Base-by-base conservation (phyloP, 2,797 vertebrate genomes). In the Melanotaenia boesemani region DNA sequence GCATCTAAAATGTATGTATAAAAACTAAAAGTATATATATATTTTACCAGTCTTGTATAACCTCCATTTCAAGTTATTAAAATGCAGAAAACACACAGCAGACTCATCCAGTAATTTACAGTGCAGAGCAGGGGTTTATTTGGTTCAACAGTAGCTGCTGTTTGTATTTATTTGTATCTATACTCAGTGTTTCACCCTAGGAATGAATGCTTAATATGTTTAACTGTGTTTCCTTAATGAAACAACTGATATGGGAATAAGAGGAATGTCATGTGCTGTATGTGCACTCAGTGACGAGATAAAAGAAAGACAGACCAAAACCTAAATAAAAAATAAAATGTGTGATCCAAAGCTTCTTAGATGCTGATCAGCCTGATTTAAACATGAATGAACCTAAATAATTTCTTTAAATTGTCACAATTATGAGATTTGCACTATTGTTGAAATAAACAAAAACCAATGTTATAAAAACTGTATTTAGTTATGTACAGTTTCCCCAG, bases 41-140 rank as follows among this genome's bases (percentile, higher is more conserved):
- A 12, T 67, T 41, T 37, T 36, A 66, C n/a, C 36, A 57, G 12
- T 68, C 28, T 52, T 60, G 44, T 37, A 16, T 44, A 11, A 50
- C 48, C 26, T 52, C 32, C 18, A 28, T 71, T 66, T 26, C 50
- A 28, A 63, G 39, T 28, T 28, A 28, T 28, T 50, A 50, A 50
- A 50, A 50, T 22, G 9, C 48, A 50, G n/a, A 50, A 22, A 22
- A 22, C 20, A 12, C n/a, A 54, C 22, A 52, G 50, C 22, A 22
- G 63, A 54, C 37, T 63, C 36, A 6, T 5, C 39, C 67, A 54
- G 41, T 64, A 55, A 60, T 85, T 81, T 64, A 79, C 37, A 77
- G 48, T 37, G 11, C 55, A 69, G 44, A 50, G 44, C 59, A 68
- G 32, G 34, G 1, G 8, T 60, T 69, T 20, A 12, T 65, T 67